Evolutionary conservation across 2,797 vertebrate species (phyloP), one percentile per base, ranked within the genome.

Genomic region (Okamejei kenojei): DNA sequence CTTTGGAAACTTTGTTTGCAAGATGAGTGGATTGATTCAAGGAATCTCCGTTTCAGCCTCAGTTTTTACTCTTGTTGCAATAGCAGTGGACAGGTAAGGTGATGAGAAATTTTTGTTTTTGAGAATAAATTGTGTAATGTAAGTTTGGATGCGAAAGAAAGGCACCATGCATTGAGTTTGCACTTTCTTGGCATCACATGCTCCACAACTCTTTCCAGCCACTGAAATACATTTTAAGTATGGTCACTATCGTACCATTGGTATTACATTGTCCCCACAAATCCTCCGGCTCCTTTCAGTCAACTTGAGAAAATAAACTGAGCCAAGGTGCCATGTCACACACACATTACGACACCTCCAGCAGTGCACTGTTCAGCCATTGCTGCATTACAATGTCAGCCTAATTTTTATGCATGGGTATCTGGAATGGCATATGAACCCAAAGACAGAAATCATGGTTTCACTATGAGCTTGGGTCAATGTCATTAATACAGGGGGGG

Each of bases 11-110:
- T 94, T 97, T 11, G 96, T 98, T 93, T 99, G 98, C 95, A 99
- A 98, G 94, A 96, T 98, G 97, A 99, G 97, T 0, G 98, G 98
- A 29, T 97, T 98, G 96, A 96, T 98, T 68, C 98, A 99, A 94
- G 98, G 98, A 74, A 97, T 98, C 94, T 98, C 98, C 0, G 98
- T 99, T 54, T 98, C 98, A 0, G 97, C 98, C 15, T 99, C 98
- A 0, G 97, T 99, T 93, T 99, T 99, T 94, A 99, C 98, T 2
- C 96, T 99, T 93, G 98, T 98, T 21, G 98, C 98, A 2, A 98
- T 99, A 90, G 98, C 98, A 0, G 95, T 98, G 23, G 98, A 99
- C 95, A 98, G 98, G 98, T 99, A 97, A 94, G 95, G 90, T 0
- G 21, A 19, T 45, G 45, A 74, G 35, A 91, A 91, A 17, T 74